Evolutionary conservation across 1,140 invertebrate genomes (phyloP), one percentile per base, ranked within the genome.

Genomic region (Pseudobourletiella spinata): DNA sequence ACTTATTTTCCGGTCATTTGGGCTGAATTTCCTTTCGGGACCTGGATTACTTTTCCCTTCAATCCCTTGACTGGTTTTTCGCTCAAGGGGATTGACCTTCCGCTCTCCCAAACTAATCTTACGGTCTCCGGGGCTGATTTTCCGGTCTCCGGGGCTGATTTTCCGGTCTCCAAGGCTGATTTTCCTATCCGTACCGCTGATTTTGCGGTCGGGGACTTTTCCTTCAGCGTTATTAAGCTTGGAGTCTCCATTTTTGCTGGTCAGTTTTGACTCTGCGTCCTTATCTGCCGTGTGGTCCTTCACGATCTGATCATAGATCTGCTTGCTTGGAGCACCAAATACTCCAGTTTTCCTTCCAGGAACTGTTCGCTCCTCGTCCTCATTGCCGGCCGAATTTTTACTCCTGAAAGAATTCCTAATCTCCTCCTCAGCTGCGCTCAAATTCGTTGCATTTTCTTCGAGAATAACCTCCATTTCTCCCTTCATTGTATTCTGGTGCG

Each of bases 11-110:
- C 35, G 35, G 11, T 39, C 35, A 39, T 39, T 39, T 11, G 11
- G 11, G 35, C 35, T n/a, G 8, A 8, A 39, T 11, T 39, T n/a
- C 35, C 35, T n/a, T n/a, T n/a, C n/a, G n/a, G n/a, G n/a, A n/a
- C n/a, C n/a, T n/a, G n/a, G n/a, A n/a, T n/a, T n/a, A n/a, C n/a
- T n/a, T n/a, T n/a, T n/a, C n/a, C n/a, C n/a, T n/a, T n/a, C n/a
- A n/a, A n/a, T n/a, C n/a, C n/a, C n/a, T n/a, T n/a, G n/a, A n/a
- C 48, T 51, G 22, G 28, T 51, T 51, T 51, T 51, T 25, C 48
- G 3, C 25, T 26, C 25, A 22, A 14, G 11, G 6, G 44, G 44
- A 39, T n/a, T 39, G n/a, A 39, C 8, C 8, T 48, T 22, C 18
- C 22, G 14, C 6, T 11, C 11, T 22, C 20, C 11, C 6, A 48